Evolutionary conservation across 2,113 vertebrate species (phyloP).

Genomic region (Sardina pilchardus): DNA sequence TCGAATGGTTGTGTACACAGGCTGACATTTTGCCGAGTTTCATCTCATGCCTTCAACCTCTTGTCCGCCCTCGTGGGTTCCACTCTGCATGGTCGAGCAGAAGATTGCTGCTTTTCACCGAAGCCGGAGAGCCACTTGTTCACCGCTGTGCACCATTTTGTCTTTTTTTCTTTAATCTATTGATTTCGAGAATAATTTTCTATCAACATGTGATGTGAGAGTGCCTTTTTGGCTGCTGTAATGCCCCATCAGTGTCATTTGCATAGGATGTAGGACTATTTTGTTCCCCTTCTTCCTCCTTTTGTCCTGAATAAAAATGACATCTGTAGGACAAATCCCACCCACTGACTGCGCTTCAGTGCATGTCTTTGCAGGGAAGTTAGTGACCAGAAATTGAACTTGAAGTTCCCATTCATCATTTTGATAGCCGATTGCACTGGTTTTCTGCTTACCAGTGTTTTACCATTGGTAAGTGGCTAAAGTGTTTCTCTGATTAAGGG

Average conservation of each 20-base stretch:
- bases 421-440: background rate
- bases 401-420: constrained; percentile 4
- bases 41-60: background rate
- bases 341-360: background rate
- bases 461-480: background rate
- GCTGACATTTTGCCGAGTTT: background rate
- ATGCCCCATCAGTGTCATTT: background rate
- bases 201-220: background rate
- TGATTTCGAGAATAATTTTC: background rate
- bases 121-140: constrained; percentile 20
- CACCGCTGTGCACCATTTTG: background rate
- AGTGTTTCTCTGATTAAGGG: background rate
- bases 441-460: background rate
- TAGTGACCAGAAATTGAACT: constrained; percentile 11
- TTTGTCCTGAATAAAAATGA: background rate
- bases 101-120: constrained; percentile 17
- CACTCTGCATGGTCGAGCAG: constrained; percentile 1
- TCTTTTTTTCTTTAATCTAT: background rate
- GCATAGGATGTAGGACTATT: background rate
- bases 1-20: background rate
- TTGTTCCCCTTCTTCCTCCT: background rate
- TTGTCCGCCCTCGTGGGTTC: background rate
- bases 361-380: background rate
- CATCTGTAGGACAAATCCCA: background rate
- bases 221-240: background rate